These are phyloP conservation scores for Chaetura pelagica DNA, from an alignment of 2,113 vertebrate genomes.

Conservation along the genomic window DNA sequence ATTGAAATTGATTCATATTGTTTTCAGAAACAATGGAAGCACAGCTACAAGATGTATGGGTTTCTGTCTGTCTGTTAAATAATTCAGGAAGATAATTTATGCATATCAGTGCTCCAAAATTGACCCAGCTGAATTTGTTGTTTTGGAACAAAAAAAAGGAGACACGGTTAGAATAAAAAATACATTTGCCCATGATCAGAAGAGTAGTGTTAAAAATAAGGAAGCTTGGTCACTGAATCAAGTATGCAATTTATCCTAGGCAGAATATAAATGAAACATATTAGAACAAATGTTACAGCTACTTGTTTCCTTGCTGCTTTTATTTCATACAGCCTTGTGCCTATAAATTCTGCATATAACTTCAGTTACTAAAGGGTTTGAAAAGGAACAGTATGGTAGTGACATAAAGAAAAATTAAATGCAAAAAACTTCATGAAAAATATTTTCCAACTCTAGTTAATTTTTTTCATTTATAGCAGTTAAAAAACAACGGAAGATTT, in stretches of 20 bases:
- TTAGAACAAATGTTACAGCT: not conserved
- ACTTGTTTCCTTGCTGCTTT: not conserved
- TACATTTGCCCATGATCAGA: not conserved
- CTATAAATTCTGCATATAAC: not conserved
- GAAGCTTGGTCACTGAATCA: not conserved
- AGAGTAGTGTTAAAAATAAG: not conserved
- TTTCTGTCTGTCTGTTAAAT: not conserved
- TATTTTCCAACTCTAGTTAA: not conserved
- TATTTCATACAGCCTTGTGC: not conserved
- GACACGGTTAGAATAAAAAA: not conserved
- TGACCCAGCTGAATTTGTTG: not conserved
- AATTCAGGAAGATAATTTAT: not conserved
- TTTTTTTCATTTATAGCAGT: not conserved
- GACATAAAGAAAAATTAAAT: not conserved
- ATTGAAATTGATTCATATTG: not conserved
- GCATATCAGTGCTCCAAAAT: not conserved
- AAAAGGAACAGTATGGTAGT: not conserved
- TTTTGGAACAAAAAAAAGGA: not conserved
- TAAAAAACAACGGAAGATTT: not conserved
- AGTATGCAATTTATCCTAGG: not conserved
- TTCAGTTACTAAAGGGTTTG: not conserved
- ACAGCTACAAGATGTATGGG: not conserved
- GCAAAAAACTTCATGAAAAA: not conserved
- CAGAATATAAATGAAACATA: not conserved
- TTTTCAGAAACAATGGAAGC: not conserved